A percentile compares a stretch with the other conserved stretches of the same genome.
These are phyloP conservation scores for Dromiciops gliroides DNA, from an alignment of 2,113 vertebrate genomes.

Conservation along the genomic window DNA sequence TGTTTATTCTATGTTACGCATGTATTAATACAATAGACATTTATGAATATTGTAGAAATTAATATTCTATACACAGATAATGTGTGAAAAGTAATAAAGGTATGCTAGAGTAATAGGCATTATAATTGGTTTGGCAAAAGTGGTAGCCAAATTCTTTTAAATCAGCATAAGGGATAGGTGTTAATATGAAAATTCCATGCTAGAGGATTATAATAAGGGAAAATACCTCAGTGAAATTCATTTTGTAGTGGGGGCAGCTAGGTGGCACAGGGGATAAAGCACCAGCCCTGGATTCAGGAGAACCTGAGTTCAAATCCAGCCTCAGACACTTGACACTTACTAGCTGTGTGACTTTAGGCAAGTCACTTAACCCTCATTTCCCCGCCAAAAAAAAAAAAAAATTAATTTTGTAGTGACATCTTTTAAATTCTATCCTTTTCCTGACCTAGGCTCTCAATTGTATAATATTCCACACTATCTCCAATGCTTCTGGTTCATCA, in stretches of 20 bases:
- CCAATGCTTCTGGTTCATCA: neutral
- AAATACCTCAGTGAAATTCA: neutral
- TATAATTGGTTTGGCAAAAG: slow-evolving; percentile 5
- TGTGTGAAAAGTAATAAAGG: neutral
- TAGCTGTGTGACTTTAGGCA: no score
- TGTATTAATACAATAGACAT: neutral
- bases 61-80: neutral
- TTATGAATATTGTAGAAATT: neutral
- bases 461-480: neutral
- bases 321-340: no score
- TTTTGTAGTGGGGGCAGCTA: no score
- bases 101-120: neutral
- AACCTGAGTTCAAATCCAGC: no score
- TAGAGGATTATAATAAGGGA: neutral
- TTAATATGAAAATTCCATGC: neutral
- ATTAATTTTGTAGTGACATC: no score
- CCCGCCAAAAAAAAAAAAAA: no score
- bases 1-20: neutral
- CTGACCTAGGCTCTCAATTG: neutral
- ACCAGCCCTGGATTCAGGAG: no score
- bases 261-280: no score
- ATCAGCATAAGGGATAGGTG: neutral
- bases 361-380: no score
- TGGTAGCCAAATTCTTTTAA: neutral
- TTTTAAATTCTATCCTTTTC: neutral